A percentile compares a stretch with the other conserved stretches of the same genome.
Conservation (phyloP, 1,140 invertebrate species). For the Nomia melanderi region DNA sequence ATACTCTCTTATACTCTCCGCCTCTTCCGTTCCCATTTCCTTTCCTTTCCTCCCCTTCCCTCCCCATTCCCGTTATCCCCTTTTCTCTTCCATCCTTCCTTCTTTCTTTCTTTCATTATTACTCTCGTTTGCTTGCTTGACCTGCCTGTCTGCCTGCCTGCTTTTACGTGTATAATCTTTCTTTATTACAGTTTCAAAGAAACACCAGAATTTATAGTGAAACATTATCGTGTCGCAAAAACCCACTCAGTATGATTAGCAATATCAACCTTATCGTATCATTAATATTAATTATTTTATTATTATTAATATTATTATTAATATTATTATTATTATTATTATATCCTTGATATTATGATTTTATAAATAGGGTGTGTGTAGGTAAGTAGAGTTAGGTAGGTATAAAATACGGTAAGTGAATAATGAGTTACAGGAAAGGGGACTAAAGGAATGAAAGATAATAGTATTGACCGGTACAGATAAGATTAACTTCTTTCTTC, state of each 20-base stretch:
- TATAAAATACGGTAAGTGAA: constrained; percentile 67
- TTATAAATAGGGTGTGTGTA: constrained; percentile 80
- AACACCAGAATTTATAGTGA: constrained; percentile 77
- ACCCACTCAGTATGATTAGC: constrained; percentile 81
- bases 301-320: constrained; percentile 65
- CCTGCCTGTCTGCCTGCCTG: constrained; percentile 13
- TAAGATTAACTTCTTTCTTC: constrained; percentile 30
- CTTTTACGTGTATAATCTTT: constrained; percentile 35
- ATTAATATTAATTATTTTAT: constrained; percentile 78
- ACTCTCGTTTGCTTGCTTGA: constrained; percentile 6
- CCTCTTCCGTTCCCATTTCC: constrained; percentile 3
- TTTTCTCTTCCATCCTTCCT: constrained; percentile 22
- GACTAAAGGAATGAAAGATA: constrained; percentile 58
- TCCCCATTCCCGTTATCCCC: constrained; percentile 51
- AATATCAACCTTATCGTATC: constrained; percentile 81
- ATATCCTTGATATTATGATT: constrained; percentile 81
- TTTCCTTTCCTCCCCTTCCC: constrained; percentile 44
- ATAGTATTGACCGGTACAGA: constrained; percentile 37
- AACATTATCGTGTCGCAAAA: constrained; percentile 81
- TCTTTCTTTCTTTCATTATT: constrained; percentile 29
- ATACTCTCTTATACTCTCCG: no score
- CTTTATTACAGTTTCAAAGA: constrained; percentile 65
- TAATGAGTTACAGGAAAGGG: constrained; percentile 57
- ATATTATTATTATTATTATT: constrained; percentile 73
- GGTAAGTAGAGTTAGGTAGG: constrained; percentile 69